Percentiles rank a stretch among this genome's conserved stretches.
Evolutionary conservation across 2,888 invertebrate genomes (phyloP).

Genomic region (Chaetoderma sp.): DNA sequence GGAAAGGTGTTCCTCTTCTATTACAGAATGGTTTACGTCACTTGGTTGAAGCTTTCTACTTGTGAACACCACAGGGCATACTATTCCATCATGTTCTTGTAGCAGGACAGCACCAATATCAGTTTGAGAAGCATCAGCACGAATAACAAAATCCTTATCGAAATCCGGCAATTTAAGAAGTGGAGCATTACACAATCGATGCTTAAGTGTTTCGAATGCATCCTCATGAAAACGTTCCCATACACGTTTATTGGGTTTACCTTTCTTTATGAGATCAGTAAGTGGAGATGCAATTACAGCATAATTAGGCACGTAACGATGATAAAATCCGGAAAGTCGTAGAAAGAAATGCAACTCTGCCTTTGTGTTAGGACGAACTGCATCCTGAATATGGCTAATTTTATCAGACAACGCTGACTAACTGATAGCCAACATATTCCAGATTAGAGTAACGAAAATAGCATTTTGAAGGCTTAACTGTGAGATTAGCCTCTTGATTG

Average conservation of each 20-base stretch:
- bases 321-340: slow-evolving; percentile 26
- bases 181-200: slow-evolving; percentile 8
- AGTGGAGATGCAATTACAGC: slow-evolving; percentile 25
- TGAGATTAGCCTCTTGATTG: too few relatives aligned
- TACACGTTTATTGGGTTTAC: slow-evolving; percentile 20
- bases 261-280: slow-evolving; percentile 33
- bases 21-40: slow-evolving; percentile 35
- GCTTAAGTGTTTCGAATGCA: slow-evolving; percentile 15
- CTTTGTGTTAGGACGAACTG: slow-evolving; percentile 28
- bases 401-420: too few relatives aligned
- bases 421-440: too few relatives aligned
- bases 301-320: slow-evolving; percentile 29
- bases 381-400: too few relatives aligned
- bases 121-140: slow-evolving; percentile 34
- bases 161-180: slow-evolving; percentile 31
- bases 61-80: slow-evolving; percentile 35
- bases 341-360: slow-evolving; percentile 28
- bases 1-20: slow-evolving; percentile 40
- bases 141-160: slow-evolving; percentile 20
- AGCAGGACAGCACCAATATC: slow-evolving; percentile 35
- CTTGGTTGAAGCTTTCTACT: slow-evolving; percentile 33
- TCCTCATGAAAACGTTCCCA: slow-evolving; percentile 16
- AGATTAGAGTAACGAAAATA: too few relatives aligned
- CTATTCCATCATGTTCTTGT: slow-evolving; percentile 31
- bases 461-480: too few relatives aligned